Evolutionary conservation across 2,113 vertebrate species (phyloP).

Genomic region (Neoarius graeffei): DNA sequence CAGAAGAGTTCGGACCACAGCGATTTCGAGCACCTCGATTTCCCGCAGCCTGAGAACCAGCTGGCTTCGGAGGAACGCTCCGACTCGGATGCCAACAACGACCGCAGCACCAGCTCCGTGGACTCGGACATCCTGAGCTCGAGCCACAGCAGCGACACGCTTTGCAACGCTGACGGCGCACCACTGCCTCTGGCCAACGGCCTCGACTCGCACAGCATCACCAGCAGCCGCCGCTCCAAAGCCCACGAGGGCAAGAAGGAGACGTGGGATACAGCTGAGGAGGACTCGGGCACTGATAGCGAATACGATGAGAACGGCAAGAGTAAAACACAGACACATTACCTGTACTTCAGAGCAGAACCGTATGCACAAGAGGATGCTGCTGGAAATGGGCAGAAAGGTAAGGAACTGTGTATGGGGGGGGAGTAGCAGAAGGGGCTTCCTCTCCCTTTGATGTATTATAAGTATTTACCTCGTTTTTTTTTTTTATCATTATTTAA

Average conservation of each 20-base stretch:
- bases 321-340: slow-evolving; percentile 84
- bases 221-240: slow-evolving; percentile 95
- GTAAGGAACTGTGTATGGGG: slow-evolving; percentile 69
- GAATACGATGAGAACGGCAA: slow-evolving; percentile 98
- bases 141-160: slow-evolving; percentile 95
- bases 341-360: slow-evolving; percentile 91
- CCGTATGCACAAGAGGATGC: slow-evolving; percentile 81
- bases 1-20: slow-evolving; percentile 94
- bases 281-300: slow-evolving; percentile 96
- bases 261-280: slow-evolving; percentile 96
- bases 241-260: slow-evolving; percentile 96
- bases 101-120: slow-evolving; percentile 96
- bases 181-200: slow-evolving; percentile 91
- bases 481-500: no score
- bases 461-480: neutral
- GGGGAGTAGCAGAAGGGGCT: neutral
- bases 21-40: slow-evolving; percentile 94
- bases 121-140: slow-evolving; percentile 99
- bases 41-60: slow-evolving; percentile 81
- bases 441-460: neutral
- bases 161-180: slow-evolving; percentile 91
- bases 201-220: slow-evolving; percentile 96
- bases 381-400: slow-evolving; percentile 84
- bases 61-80: slow-evolving; percentile 91
- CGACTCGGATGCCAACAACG: slow-evolving; percentile 95